A percentile compares a stretch with the other conserved stretches of the same genome.
Evolutionary conservation across 2,113 vertebrate species (phyloP).

Genomic region (Menura novaehollandiae): DNA sequence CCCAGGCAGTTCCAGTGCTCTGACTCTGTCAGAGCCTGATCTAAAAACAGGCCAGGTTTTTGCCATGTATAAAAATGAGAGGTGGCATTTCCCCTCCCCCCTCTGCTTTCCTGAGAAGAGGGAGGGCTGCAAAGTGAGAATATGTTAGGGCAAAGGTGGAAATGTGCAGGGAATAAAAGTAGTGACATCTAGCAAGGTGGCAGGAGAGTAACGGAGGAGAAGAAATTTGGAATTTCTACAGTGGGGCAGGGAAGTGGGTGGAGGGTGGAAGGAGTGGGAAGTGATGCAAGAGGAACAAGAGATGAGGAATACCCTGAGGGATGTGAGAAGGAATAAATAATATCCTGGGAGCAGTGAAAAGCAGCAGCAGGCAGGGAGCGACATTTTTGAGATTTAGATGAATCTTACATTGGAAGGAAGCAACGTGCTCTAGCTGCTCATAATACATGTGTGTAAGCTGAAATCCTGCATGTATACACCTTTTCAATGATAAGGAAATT

Average conservation of each 20-base stretch:
- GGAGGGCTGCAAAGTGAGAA: background rate
- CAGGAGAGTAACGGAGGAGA: background rate
- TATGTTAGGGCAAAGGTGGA: background rate
- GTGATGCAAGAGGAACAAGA: background rate
- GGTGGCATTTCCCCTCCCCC: background rate
- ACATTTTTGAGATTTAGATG: background rate
- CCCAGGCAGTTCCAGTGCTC: background rate
- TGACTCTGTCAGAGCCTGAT: background rate
- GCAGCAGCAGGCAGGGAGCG: background rate
- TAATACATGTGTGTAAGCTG: background rate
- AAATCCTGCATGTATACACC: background rate
- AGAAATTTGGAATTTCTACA: background rate
- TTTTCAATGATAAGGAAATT: background rate
- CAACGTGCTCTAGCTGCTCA: background rate
- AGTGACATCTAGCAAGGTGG: background rate
- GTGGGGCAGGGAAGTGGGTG: background rate
- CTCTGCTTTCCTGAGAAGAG: background rate
- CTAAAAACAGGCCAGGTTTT: background rate
- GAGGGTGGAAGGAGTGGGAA: background rate
- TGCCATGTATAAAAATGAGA: background rate
- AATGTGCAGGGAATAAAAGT: background rate
- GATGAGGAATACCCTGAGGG: background rate
- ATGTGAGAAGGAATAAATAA: background rate
- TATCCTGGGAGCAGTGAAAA: background rate
- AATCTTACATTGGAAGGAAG: background rate